Conservation (phyloP, 1,140 invertebrate species). For the Drosophila dunni region DNA sequence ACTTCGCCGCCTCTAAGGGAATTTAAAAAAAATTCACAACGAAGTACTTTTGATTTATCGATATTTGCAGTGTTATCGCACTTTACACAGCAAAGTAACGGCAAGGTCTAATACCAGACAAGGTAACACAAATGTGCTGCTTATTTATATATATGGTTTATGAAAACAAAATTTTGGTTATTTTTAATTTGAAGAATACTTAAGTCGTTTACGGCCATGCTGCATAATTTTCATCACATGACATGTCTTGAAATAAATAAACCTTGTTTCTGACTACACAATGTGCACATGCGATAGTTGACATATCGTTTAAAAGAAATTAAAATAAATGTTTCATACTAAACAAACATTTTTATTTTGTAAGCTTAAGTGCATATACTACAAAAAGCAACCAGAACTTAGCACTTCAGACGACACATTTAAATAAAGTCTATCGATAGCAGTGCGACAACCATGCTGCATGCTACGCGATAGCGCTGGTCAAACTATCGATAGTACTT, state of each 20-base stretch:
- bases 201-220: too few relatives aligned
- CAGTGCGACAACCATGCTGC: neutral
- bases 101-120: neutral
- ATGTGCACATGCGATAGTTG: too few relatives aligned
- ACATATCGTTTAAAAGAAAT: neutral
- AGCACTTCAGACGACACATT: neutral
- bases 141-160: too few relatives aligned
- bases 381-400: too few relatives aligned
- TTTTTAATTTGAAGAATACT: too few relatives aligned
- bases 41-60: slow-evolving; percentile 16
- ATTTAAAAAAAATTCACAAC: slow-evolving; percentile 14
- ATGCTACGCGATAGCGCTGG: neutral
- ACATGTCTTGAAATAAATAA: too few relatives aligned
- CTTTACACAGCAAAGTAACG: neutral
- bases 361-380: neutral
- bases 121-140: too few relatives aligned
- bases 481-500: slow-evolving; percentile 35
- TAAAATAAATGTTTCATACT: neutral
- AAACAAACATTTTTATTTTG: neutral
- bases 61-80: neutral
- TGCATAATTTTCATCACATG: too few relatives aligned
- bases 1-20: slow-evolving; percentile 8
- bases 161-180: too few relatives aligned
- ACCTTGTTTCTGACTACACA: too few relatives aligned
- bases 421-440: slow-evolving; percentile 7